phyloP scores from a whole-genome alignment of 2,113 vertebrate genomes.

The Neogale vison region DNA sequence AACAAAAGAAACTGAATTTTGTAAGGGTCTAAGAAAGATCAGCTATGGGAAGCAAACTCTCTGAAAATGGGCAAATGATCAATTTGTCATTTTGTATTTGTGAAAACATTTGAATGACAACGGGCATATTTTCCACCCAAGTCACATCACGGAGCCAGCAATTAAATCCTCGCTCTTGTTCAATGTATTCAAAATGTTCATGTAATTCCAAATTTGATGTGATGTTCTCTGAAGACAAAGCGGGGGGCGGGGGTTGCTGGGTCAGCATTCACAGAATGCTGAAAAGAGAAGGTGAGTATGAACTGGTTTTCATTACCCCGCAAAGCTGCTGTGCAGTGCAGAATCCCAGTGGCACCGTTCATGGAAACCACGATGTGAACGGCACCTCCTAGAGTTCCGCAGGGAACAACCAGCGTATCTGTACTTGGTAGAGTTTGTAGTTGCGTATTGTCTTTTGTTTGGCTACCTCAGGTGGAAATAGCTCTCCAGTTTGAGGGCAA shows the following conservation, averaged over 20 bases:
- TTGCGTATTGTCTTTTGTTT: neutral
- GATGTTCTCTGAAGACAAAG: neutral
- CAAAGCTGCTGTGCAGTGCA: neutral
- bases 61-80: neutral
- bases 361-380: neutral
- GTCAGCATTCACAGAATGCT: neutral
- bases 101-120: neutral
- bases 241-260: neutral
- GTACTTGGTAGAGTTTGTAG: neutral
- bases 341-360: accelerated
- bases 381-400: neutral
- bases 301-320: neutral
- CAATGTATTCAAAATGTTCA: neutral
- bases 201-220: neutral
- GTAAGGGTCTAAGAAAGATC: neutral
- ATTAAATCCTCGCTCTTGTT: neutral
- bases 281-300: neutral
- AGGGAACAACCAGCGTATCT: neutral
- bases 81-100: neutral
- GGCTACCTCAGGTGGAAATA: neutral
- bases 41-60: neutral
- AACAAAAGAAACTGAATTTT: neutral
- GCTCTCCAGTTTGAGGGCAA: neutral
- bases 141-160: neutral
- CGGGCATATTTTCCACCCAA: neutral